These are phyloP conservation scores for Meghimatium bilineatum DNA, from an alignment of 2,888 invertebrate genomes.

Conservation along the genomic window DNA sequence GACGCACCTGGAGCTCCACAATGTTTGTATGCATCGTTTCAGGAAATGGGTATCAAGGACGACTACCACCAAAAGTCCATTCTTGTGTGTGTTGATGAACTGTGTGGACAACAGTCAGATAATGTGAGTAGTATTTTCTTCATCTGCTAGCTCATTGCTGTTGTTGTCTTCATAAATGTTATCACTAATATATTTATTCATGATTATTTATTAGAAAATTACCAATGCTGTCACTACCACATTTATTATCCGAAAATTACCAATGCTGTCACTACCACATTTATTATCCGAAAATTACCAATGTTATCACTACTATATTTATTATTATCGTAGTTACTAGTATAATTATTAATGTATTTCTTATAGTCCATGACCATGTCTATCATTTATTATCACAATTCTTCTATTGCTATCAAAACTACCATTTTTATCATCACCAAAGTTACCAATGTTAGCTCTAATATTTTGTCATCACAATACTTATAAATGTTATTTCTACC, in stretches of 20 bases:
- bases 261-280: no score
- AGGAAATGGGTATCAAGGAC: conserved; percentile 87
- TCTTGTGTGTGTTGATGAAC: conserved; percentile 83
- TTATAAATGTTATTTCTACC: background rate
- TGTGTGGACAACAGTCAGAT: conserved; percentile 77
- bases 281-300: background rate
- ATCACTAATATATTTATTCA: background rate
- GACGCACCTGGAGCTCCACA: conserved; percentile 44
- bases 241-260: no score
- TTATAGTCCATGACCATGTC: background rate
- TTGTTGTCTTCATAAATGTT: background rate
- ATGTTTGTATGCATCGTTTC: conserved; percentile 64
- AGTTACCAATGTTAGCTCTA: no score
- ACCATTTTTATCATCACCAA: background rate
- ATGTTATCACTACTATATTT: background rate
- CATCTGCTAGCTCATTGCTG: background rate
- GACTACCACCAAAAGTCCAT: conserved; percentile 85
- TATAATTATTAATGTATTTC: background rate
- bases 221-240: background rate
- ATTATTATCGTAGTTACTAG: background rate
- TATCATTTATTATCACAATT: background rate
- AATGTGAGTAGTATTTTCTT: conserved; percentile 57
- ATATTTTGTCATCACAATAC: background rate
- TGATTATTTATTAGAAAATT: background rate
- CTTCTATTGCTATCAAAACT: no score